Conservation (phyloP, 2,797 vertebrate species). For the Babyrousa celebensis region DNA sequence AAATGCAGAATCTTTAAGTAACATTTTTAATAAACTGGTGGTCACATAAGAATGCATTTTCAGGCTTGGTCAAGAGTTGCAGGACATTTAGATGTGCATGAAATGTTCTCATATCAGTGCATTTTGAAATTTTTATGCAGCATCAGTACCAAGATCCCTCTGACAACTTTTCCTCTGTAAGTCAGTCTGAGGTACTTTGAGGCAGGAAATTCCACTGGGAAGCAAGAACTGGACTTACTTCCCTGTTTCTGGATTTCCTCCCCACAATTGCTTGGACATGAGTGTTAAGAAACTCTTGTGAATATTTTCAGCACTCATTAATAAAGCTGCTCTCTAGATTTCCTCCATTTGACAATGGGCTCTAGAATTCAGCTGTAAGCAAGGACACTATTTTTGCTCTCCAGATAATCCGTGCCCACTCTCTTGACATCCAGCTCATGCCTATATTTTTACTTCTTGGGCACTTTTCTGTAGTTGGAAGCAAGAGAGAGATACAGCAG, state of each 20-base stretch:
- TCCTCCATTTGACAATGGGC: not conserved
- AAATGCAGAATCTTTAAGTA: not conserved
- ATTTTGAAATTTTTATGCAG: not conserved
- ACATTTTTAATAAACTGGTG: not conserved
- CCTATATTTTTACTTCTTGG: not conserved
- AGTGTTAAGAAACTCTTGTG: not conserved
- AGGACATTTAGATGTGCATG: not conserved
- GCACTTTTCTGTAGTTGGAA: not conserved
- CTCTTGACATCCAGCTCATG: not conserved
- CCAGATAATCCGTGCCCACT: not conserved
- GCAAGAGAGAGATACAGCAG: not conserved
- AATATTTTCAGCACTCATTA: not conserved
- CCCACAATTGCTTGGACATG: not conserved
- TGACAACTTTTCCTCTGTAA: not conserved
- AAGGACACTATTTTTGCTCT: not conserved
- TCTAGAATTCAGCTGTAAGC: not conserved
- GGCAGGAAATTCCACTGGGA: not conserved
- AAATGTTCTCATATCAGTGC: not conserved
- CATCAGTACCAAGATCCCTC: not conserved
- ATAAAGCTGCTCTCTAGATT: not conserved
- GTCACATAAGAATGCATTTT: not conserved
- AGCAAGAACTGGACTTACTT: not conserved
- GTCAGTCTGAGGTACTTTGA: not conserved
- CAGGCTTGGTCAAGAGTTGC: not conserved
- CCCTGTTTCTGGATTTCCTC: not conserved